These are phyloP conservation scores for Progne subis DNA, from an alignment of 2,113 vertebrate genomes.

Conservation along the genomic window DNA sequence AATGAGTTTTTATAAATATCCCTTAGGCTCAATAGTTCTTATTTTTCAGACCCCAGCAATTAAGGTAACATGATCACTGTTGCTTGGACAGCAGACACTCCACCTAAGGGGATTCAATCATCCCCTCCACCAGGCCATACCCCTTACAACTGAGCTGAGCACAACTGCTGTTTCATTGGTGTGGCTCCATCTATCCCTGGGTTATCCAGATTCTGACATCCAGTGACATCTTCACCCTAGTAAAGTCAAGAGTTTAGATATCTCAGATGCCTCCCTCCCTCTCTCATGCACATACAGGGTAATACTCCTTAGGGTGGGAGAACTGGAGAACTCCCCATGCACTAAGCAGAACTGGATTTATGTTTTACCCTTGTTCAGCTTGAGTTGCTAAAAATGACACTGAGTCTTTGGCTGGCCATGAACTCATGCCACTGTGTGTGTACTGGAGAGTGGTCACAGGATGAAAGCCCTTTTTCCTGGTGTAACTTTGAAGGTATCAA, in stretches of 20 bases:
- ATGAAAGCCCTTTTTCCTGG: background rate
- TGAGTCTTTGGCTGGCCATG: background rate
- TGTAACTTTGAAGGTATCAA: background rate
- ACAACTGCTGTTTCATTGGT: background rate
- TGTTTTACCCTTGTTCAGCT: background rate
- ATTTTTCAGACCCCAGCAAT: background rate
- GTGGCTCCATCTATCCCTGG: background rate
- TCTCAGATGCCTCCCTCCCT: background rate
- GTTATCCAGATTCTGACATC: background rate
- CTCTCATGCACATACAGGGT: background rate
- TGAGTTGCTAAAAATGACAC: background rate
- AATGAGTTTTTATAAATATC: background rate
- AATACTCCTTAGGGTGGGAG: background rate
- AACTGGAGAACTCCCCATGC: background rate
- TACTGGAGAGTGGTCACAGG: background rate
- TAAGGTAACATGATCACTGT: background rate
- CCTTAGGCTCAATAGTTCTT: background rate
- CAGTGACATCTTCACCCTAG: background rate
- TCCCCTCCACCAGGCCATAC: background rate
- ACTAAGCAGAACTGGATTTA: background rate
- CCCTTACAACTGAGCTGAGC: background rate
- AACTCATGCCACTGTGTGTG: background rate
- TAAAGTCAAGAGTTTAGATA: background rate
- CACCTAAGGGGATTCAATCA: background rate
- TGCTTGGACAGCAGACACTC: background rate